A percentile compares a stretch with the other conserved stretches of the same genome.
phyloP scores from a whole-genome alignment of 2,797 vertebrate species.

The Mus minutoides region DNA sequence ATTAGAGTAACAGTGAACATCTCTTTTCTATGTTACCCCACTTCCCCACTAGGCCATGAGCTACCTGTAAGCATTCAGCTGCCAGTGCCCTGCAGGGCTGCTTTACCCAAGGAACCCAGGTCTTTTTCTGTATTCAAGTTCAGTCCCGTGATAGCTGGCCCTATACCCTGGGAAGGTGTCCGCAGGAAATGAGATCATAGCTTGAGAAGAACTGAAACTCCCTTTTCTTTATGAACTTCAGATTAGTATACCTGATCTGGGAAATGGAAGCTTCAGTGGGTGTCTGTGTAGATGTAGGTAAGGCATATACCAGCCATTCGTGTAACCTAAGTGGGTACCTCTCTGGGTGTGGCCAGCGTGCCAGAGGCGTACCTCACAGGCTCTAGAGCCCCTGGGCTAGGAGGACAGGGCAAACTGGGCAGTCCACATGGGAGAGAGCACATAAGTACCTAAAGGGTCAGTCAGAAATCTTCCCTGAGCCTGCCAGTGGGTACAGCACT shows the following conservation, averaged over 20 bases:
- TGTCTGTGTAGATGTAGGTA: neutral
- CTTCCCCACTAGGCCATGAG: neutral
- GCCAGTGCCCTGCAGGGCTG: neutral
- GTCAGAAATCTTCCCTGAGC: neutral
- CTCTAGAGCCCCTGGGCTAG: neutral
- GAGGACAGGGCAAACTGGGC: neutral
- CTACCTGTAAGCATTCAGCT: accelerated
- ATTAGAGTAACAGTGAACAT: neutral
- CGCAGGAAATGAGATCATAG: neutral
- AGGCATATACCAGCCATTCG: neutral
- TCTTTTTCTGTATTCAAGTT: neutral
- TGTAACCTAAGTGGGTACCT: neutral
- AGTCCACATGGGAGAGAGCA: neutral
- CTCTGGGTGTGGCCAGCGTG: too few relatives aligned
- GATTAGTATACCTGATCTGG: neutral
- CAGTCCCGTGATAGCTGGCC: neutral
- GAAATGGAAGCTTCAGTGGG: neutral
- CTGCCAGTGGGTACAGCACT: neutral
- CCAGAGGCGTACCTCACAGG: neutral
- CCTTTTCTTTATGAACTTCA: neutral
- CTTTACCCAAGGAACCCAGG: neutral
- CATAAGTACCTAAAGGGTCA: neutral
- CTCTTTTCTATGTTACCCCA: neutral
- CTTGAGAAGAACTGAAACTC: neutral
- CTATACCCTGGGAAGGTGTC: neutral